A percentile compares a stretch with the other conserved stretches of the same genome.
phyloP scores from a whole-genome alignment of 2,797 vertebrate genomes.

The Thaleichthys pacificus region DNA sequence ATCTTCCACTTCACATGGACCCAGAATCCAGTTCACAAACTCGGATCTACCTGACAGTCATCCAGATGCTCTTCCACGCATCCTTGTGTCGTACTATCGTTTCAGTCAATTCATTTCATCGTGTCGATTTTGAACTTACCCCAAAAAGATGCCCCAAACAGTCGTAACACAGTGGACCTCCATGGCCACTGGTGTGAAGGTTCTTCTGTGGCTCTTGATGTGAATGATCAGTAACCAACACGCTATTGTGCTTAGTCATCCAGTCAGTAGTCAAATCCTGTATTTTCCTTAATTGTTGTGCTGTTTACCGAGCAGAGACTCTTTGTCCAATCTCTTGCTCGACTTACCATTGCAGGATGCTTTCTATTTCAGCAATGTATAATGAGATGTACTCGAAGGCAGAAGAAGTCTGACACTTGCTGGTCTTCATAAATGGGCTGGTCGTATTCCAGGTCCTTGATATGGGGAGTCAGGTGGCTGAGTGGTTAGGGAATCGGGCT shows the following conservation, averaged over 20 bases:
- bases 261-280: not conserved
- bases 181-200: not conserved
- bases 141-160: not conserved
- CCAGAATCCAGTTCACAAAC: no score
- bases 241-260: not conserved
- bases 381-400: not conserved
- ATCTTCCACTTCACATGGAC: not conserved
- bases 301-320: no score
- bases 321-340: not conserved
- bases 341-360: not conserved
- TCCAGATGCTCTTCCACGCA: not conserved
- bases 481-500: no score
- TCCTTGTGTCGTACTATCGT: not conserved
- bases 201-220: not conserved
- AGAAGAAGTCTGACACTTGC: no score
- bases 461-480: no score
- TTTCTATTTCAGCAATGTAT: not conserved
- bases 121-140: not conserved
- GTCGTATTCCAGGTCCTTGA: not conserved
- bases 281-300: not conserved
- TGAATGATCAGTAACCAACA: no score
- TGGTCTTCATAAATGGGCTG: not conserved
- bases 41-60: not conserved
- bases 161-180: not conserved
- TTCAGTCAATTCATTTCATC: not conserved